Conservation (phyloP, 1,140 invertebrate genomes). For the Palaemon carinicauda region DNA sequence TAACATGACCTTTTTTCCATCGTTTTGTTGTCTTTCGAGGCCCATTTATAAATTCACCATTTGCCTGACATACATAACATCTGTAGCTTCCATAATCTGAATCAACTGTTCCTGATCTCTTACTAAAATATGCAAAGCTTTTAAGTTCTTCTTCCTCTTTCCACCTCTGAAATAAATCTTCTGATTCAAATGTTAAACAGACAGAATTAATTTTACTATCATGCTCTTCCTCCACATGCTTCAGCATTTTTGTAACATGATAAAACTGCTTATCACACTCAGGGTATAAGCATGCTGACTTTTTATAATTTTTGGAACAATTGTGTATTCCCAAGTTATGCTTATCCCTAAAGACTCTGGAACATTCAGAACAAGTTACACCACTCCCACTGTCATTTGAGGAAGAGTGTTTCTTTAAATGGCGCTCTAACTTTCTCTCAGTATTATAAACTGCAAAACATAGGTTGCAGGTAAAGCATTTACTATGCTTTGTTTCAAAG, state of each 20-base stretch:
- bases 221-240: neutral
- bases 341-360: no score
- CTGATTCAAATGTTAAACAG: neutral
- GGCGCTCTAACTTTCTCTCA: no score
- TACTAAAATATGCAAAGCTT: neutral
- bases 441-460: no score
- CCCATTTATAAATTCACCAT: neutral
- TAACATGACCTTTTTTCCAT: neutral
- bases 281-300: neutral
- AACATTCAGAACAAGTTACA: no score
- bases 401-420: no score
- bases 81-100: neutral
- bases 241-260: neutral
- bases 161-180: neutral
- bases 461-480: no score
- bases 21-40: neutral
- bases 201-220: neutral
- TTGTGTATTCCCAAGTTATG: no score
- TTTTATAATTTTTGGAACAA: neutral
- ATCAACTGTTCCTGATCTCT: neutral
- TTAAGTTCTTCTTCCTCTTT: neutral
- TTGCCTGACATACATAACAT: neutral
- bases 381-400: no score
- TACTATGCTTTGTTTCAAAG: no score
- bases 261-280: neutral